Evolutionary conservation across 2,113 vertebrate genomes (phyloP), one percentile per base, ranked within the genome.

Genomic region (Notothenia coriiceps): DNA sequence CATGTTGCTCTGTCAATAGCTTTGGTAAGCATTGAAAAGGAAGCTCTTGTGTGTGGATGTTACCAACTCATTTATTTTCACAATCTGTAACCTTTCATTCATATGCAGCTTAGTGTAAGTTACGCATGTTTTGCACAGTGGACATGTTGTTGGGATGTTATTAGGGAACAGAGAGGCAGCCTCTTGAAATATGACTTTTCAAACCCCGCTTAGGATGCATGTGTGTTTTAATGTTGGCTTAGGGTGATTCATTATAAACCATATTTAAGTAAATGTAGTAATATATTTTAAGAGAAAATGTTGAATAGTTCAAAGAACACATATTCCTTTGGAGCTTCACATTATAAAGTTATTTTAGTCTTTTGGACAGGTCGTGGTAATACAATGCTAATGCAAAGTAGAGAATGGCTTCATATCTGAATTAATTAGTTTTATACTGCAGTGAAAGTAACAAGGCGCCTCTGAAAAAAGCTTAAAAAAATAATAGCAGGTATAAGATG

Each of bases 141-240:
- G 29, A 68, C 69, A 85, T 89, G 59, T 87, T 80, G 74, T 77
- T 2, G 0, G 15, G 70, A 85, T 74, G 79, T 85, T 90, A 83
- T 66, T 40, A 65, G 88, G 86, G 8, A 85, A 81, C 49, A 17
- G n/a, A 40, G 25, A 70, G 20, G 18, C 70, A 70, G 22, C 44
- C 63, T 49, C 6, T 29, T 3, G 29, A 29, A 4, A 29, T 29
- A 29, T 29, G 29, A 29, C 29, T 29, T 29, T 29, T 29, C 29
- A 29, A 29, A 29, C 68, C 35, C 5, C 6, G 35, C 51, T 51
- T 20, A 10, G 18, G 64, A 11, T 33, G 7, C 22, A 46, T 47
- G 55, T 20, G 29, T 29, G 8, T 63, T 68, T 54, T 81, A 25
- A 33, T 73, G 83, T 52, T 33, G 59, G 35, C 75, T 49, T 11